These are phyloP conservation scores for Dinomys branickii DNA, from an alignment of 2,113 vertebrate species.

Conservation along the genomic window DNA sequence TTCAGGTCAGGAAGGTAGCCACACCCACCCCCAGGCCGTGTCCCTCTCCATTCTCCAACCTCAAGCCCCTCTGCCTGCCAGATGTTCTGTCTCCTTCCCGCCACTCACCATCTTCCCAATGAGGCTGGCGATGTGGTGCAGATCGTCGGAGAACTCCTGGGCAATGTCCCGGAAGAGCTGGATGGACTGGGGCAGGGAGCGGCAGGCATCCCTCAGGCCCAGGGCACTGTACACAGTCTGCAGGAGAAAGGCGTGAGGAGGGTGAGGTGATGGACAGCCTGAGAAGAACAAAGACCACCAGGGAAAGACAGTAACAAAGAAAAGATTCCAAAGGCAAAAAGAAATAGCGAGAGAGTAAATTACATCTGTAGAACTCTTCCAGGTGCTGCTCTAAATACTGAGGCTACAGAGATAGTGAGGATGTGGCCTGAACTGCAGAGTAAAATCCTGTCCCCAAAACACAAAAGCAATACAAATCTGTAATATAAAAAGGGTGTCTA, in stretches of 20 bases:
- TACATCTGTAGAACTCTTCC: not conserved
- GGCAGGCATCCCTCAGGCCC: constrained; percentile 93
- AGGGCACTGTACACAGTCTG: constrained; percentile 92
- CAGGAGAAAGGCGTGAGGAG: not conserved
- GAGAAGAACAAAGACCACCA: not conserved
- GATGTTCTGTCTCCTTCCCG: not conserved
- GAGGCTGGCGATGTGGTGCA: constrained; percentile 91
- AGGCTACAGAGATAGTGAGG: not conserved
- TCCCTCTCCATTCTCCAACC: not conserved
- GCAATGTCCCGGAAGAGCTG: constrained; percentile 94
- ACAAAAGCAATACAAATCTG: too few relatives aligned
- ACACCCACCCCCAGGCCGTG: constrained; percentile 81
- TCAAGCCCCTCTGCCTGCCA: not conserved
- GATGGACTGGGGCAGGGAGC: constrained; percentile 90
- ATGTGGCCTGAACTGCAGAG: not conserved
- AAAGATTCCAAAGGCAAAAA: constrained; percentile 9
- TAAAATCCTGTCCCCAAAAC: too few relatives aligned
- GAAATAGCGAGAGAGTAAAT: not conserved
- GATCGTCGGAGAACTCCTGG: constrained; percentile 92
- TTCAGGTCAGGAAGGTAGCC: constrained; percentile 89
- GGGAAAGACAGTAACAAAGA: not conserved
- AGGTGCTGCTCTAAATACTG: not conserved
- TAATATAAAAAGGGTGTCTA: not conserved
- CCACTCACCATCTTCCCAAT: constrained; percentile 93
- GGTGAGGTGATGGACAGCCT: not conserved